phyloP scores from a whole-genome alignment of 2,113 vertebrate genomes.

The Callorhinus ursinus region DNA sequence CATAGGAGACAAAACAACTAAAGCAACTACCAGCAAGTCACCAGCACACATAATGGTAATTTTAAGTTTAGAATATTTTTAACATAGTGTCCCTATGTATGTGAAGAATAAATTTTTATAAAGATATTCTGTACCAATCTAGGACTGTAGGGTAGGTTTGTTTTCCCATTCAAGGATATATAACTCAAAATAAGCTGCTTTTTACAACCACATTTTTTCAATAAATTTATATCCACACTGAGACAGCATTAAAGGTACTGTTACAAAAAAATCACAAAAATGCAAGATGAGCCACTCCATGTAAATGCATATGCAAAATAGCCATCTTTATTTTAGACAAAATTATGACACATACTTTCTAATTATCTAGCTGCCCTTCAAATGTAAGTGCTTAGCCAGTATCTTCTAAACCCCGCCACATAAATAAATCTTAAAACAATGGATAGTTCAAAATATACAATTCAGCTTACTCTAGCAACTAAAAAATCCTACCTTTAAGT shows the following conservation, averaged over 20 bases:
- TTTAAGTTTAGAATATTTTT: conserved; percentile 61
- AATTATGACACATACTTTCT: conserved; percentile 44
- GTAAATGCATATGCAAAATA: conserved; percentile 64
- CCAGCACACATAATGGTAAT: conserved; percentile 69
- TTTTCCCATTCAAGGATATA: conserved; percentile 47
- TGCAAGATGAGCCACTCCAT: conserved; percentile 68
- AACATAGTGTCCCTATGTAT: conserved; percentile 53
- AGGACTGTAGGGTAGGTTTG: conserved; percentile 85
- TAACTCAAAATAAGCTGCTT: conserved; percentile 58
- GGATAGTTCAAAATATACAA: conserved; percentile 34
- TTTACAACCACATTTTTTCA: conserved; percentile 43
- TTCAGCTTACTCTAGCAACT: background rate
- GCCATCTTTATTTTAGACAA: conserved; percentile 57
- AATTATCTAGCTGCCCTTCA: conserved; percentile 38
- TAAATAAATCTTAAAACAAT: conserved; percentile 45
- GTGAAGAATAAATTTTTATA: conserved; percentile 57
- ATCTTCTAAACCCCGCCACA: conserved; percentile 1
- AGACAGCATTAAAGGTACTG: conserved; percentile 56
- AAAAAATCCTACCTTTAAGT: conserved; percentile 21
- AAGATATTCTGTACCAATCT: conserved; percentile 89
- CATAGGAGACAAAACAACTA: background rate
- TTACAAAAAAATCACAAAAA: conserved; percentile 67
- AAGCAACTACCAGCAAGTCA: conserved; percentile 53
- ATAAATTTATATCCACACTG: conserved; percentile 42
- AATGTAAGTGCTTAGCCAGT: background rate